Evolutionary conservation across 1,140 invertebrate species (phyloP).

Genomic region (Cyphomyrmex costatus): DNA sequence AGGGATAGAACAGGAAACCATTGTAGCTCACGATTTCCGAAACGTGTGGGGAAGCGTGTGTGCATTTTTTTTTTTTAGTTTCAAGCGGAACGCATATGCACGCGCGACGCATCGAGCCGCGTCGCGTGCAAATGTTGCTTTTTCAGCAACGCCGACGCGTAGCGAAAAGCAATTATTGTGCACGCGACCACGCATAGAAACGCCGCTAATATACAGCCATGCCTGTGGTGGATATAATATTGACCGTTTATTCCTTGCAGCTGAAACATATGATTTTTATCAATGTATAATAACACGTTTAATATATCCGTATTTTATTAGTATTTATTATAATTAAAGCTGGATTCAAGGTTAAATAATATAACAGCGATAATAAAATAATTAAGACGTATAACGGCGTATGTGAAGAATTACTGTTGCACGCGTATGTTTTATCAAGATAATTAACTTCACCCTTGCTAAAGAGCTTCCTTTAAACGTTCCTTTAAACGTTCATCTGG

Average conservation of each 20-base stretch:
- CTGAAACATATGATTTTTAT: constrained; percentile 5
- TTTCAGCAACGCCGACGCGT: constrained; percentile 73
- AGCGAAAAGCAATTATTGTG: constrained; percentile 78
- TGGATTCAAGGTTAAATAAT: constrained; percentile 5
- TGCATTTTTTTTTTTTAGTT: constrained; percentile 36
- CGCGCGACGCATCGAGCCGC: constrained; percentile 46
- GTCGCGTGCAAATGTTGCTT: constrained; percentile 76
- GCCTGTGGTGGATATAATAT: constrained; percentile 64
- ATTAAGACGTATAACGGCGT: constrained; percentile 4
- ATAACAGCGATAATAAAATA: background rate
- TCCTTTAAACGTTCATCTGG: constrained; percentile 23
- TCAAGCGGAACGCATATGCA: constrained; percentile 39
- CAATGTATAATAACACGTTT: background rate
- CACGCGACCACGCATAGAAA: constrained; percentile 77
- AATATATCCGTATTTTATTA: constrained; percentile 27
- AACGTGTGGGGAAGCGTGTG: constrained; percentile 56
- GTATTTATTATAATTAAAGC: background rate
- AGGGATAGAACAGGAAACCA: constrained; percentile 70
- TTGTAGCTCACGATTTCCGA: constrained; percentile 73
- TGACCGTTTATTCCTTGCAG: constrained; percentile 47
- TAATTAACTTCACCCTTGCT: constrained; percentile 10
- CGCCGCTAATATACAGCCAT: constrained; percentile 66
- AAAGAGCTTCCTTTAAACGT: constrained; percentile 27
- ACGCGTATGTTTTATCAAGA: constrained; percentile 10
- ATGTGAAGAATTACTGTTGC: background rate